Conservation (phyloP, 2,113 vertebrate species). For the Fulica atra region DNA sequence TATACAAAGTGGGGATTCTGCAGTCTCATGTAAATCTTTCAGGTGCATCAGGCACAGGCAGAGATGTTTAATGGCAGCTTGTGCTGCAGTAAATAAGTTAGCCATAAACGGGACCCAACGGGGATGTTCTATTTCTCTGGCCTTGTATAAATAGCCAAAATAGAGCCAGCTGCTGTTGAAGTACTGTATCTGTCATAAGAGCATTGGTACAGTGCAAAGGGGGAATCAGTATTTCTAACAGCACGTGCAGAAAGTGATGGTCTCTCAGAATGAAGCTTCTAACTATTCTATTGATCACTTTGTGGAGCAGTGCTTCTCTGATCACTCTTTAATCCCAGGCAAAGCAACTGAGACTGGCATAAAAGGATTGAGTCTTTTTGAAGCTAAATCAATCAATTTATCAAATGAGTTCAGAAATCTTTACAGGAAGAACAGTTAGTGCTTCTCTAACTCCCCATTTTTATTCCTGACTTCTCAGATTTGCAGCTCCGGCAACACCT, state of each 20-base stretch:
- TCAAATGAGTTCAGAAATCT: neutral
- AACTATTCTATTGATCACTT: neutral
- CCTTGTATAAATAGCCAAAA: neutral
- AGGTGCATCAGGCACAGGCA: neutral
- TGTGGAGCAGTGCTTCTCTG: neutral
- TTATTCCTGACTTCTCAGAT: conserved; percentile 71
- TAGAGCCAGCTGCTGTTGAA: neutral
- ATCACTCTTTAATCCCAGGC: neutral
- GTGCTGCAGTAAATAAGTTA: neutral
- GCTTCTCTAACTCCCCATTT: neutral
- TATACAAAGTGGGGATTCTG: neutral
- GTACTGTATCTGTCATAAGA: neutral
- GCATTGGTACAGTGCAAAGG: neutral
- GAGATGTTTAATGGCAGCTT: neutral
- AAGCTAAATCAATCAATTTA: neutral
- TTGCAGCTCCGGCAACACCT: conserved; percentile 86
- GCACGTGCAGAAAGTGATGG: neutral
- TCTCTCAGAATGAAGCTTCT: neutral
- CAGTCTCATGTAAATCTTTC: neutral
- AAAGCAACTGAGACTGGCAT: neutral
- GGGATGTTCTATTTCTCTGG: neutral
- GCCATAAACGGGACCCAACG: neutral
- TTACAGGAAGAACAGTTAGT: neutral
- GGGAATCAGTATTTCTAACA: neutral
- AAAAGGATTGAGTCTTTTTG: neutral